Percentiles rank a stretch among this genome's conserved stretches.
Evolutionary conservation across 2,888 invertebrate genomes (phyloP).

Genomic region (Apotomis capreana): DNA sequence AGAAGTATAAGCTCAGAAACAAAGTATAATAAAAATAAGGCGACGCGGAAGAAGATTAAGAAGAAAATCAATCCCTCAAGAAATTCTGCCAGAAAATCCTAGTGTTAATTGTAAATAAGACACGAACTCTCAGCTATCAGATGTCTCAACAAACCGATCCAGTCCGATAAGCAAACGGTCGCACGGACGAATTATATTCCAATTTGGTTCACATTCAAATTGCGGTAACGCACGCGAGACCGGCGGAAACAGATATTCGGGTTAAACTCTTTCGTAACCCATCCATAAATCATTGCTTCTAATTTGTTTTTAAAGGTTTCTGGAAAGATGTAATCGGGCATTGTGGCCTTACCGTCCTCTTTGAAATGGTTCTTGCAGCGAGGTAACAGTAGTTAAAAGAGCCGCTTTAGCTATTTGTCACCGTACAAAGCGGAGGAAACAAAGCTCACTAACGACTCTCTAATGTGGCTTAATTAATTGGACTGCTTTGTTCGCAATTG

Average conservation of each 20-base stretch:
- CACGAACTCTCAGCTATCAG: constrained; percentile 13
- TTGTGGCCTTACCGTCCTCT: constrained; percentile 66
- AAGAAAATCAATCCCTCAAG: no score
- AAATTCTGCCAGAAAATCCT: background rate
- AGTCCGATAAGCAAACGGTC: constrained; percentile 45
- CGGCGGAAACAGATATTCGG: constrained; percentile 70
- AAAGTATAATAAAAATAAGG: no score
- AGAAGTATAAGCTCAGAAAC: no score
- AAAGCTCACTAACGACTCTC: constrained; percentile 66
- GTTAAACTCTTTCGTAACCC: constrained; percentile 68
- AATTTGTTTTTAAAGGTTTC: constrained; percentile 83
- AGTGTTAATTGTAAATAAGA: background rate
- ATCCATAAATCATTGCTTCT: constrained; percentile 80
- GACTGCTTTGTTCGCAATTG: constrained; percentile 69
- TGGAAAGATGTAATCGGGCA: constrained; percentile 73
- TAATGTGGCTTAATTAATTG: constrained; percentile 73
- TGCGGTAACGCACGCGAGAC: constrained; percentile 79
- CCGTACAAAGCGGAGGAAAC: constrained; percentile 74
- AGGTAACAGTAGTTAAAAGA: constrained; percentile 58
- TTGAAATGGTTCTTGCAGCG: constrained; percentile 55
- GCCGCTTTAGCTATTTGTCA: constrained; percentile 64
- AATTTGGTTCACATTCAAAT: constrained; percentile 82
- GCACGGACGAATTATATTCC: constrained; percentile 77
- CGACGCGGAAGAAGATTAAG: no score
- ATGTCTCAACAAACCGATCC: constrained; percentile 30